Evolutionary conservation across 2,888 invertebrate genomes (phyloP).

Genomic region (Phaonia tiefii): DNA sequence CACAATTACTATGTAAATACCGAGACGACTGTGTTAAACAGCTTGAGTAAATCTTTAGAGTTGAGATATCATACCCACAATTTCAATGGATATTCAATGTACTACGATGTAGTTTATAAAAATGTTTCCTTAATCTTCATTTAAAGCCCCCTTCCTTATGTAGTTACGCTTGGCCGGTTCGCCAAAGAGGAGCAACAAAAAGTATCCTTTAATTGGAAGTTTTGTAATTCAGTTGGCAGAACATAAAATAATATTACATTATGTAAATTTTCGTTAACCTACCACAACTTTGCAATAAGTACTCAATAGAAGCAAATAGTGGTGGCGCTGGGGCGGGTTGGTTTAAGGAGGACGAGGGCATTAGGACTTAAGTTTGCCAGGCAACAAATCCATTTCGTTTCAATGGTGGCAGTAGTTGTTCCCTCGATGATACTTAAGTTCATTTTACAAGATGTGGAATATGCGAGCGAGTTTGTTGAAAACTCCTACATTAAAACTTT

Average conservation of each 20-base stretch:
- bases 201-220: constrained; percentile 57
- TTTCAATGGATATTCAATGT: no score
- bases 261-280: constrained; percentile 57
- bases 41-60: no score
- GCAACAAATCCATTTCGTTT: constrained; percentile 66
- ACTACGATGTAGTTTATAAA: constrained; percentile 7
- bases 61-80: no score
- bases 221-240: constrained; percentile 51
- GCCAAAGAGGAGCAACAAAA: constrained; percentile 18
- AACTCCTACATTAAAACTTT: constrained; percentile 60
- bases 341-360: neutral
- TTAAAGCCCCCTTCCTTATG: constrained; percentile 16
- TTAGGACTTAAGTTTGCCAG: constrained; percentile 57
- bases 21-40: no score
- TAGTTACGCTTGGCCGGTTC: constrained; percentile 11
- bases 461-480: constrained; percentile 53
- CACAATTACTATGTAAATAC: no score
- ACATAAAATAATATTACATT: constrained; percentile 58
- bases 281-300: constrained; percentile 55
- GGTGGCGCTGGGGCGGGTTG: neutral
- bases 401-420: constrained; percentile 48
- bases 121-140: constrained; percentile 48
- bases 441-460: constrained; percentile 42
- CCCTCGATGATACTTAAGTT: constrained; percentile 58
- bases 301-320: constrained; percentile 47